Evolutionary conservation across 2,888 invertebrate genomes (phyloP).

Genomic region (Chrysodeixis includens): DNA sequence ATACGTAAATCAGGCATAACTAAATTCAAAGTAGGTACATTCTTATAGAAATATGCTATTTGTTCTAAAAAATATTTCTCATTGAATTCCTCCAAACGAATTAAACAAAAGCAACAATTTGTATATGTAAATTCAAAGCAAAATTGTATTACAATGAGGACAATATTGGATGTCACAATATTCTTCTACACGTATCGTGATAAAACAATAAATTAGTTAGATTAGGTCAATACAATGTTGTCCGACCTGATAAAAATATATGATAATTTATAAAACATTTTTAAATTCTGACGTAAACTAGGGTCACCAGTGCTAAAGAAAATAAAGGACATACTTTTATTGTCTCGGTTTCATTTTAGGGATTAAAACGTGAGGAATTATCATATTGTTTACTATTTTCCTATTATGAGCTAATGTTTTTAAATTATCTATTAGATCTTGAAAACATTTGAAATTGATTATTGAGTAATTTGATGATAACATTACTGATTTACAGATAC

Average conservation of each 20-base stretch:
- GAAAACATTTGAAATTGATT: not conserved
- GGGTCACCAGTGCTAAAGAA: not conserved
- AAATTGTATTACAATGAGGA: slow-evolving; percentile 23
- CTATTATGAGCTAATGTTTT: not conserved
- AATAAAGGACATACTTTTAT: not conserved
- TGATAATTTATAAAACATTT: not conserved
- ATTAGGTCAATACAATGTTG: slow-evolving; percentile 6
- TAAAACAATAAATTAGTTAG: slow-evolving; percentile 31
- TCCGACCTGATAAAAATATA: slow-evolving; percentile 16
- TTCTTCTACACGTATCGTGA: slow-evolving; percentile 19
- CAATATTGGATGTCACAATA: slow-evolving; percentile 28
- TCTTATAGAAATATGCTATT: no score
- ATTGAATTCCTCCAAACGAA: slow-evolving; percentile 6
- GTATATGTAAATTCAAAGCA: slow-evolving; percentile 19
- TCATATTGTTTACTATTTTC: not conserved
- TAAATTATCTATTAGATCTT: not conserved
- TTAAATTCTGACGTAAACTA: not conserved
- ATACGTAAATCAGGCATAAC: no score
- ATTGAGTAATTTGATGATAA: not conserved
- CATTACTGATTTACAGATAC: not conserved
- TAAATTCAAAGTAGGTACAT: no score
- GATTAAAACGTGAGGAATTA: no score
- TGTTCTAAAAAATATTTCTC: no score
- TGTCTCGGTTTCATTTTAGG: no score
- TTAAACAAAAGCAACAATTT: slow-evolving; percentile 8